Percentiles rank a stretch among this genome's conserved stretches.
These are phyloP conservation scores for Bombus sylvicola DNA, from an alignment of 1,140 invertebrate species.

Conservation along the genomic window DNA sequence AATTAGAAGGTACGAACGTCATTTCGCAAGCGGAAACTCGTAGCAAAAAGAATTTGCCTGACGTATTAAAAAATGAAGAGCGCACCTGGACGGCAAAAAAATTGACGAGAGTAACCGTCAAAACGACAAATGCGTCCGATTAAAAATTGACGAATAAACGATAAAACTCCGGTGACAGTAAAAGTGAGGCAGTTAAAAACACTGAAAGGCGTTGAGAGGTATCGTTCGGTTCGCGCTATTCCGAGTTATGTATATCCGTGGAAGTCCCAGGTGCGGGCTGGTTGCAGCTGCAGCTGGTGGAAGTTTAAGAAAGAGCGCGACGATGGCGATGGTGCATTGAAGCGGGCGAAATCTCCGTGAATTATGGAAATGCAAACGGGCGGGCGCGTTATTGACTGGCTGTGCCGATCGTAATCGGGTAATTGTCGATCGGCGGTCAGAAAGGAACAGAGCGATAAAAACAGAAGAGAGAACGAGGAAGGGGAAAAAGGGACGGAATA, in stretches of 20 bases:
- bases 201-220: not conserved
- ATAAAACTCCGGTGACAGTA: not conserved
- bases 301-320: conserved; percentile 39
- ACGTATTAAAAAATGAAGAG: not conserved
- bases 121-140: not conserved
- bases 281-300: conserved; percentile 54
- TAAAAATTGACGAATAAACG: not conserved
- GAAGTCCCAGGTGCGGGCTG: conserved; percentile 51
- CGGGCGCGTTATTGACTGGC: conserved; percentile 59
- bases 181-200: not conserved
- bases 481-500: not conserved
- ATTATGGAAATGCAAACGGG: conserved; percentile 69
- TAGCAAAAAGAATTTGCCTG: no score
- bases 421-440: conserved; percentile 61
- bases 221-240: conserved; percentile 14
- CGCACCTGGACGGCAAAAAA: not conserved
- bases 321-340: conserved; percentile 18
- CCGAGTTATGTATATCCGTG: conserved; percentile 53
- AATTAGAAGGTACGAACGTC: not conserved
- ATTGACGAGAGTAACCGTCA: not conserved
- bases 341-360: conserved; percentile 60
- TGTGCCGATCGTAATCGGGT: conserved; percentile 66
- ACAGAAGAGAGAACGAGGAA: not conserved
- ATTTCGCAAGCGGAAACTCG: not conserved
- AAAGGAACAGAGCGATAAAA: conserved; percentile 24